A percentile compares a stretch with the other conserved stretches of the same genome.
These are phyloP conservation scores for Tanypteryx hageni DNA, from an alignment of 2,888 invertebrate genomes.

Conservation along the genomic window DNA sequence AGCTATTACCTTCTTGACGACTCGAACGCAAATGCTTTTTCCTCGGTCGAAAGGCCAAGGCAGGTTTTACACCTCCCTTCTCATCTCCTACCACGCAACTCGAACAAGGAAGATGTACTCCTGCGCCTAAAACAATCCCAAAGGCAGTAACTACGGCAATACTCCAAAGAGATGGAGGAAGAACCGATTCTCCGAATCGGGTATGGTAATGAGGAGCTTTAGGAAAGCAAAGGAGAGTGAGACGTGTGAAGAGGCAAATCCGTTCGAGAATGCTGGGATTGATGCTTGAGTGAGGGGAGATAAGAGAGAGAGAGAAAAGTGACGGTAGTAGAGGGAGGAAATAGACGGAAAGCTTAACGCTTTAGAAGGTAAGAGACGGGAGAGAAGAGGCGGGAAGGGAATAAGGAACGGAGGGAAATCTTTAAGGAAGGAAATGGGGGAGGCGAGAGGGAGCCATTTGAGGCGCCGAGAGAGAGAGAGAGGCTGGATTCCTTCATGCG, in stretches of 20 bases:
- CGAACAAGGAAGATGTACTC: neutral
- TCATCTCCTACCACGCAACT: neutral
- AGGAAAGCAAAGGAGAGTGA: neutral
- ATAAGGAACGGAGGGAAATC: neutral
- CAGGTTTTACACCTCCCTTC: neutral
- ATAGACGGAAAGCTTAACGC: neutral
- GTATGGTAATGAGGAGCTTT: constrained; percentile 10
- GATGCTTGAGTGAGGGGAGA: neutral
- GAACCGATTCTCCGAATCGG: neutral
- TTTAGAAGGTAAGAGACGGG: neutral
- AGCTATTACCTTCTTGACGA: too few species aligned
- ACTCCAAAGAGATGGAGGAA: neutral
- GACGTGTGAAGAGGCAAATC: constrained; percentile 3
- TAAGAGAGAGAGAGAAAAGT: too few species aligned
- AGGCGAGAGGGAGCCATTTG: constrained; percentile 5
- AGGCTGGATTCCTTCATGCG: constrained; percentile 1
- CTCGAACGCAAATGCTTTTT: too few species aligned
- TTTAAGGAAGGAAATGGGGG: neutral
- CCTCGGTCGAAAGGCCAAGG: too few species aligned
- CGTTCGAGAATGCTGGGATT: constrained; percentile 1
- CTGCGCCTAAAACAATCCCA: neutral
- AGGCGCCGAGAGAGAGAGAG: neutral
- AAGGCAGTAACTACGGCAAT: neutral
- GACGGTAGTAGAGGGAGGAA: neutral
- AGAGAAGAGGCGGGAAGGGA: neutral